Base-by-base conservation (phyloP, 2,113 vertebrate species). In the Oncorhynchus keta region DNA sequence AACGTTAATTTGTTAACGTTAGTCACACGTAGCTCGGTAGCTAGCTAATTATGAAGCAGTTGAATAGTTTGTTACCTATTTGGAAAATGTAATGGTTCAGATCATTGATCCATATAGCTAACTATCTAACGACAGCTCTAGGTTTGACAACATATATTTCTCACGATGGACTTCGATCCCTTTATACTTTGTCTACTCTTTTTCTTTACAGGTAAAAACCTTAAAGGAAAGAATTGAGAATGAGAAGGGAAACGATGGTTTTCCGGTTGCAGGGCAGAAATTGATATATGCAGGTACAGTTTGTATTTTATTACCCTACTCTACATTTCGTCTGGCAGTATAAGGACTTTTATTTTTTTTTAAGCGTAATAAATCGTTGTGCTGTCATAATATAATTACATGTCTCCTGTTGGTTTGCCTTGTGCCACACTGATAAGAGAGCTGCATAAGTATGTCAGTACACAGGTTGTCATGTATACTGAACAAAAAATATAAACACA, bases 161-260 rank as follows among this genome's bases (percentile, higher is more conserved):
- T 70, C 45, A 49, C n/a, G 26, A 14, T 49, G 22, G n/a, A 48
- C 68, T 35, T 69, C n/a, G 22, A 70, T 4, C 45, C 8, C 39
- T 48, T 13, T 49, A 22, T n/a, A 20, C 11, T 22, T 13, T 57
- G 74, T 20, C 73, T 14, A 45, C 24, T 9, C 5, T 30, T n/a
- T 76, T 32, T 65, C 35, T 45, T 39, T 83, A 51, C 86, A 99
- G 97, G 97, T 99, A 79, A 98, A 95, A 84, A 94, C 95, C 9
- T 88, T 99, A 85, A 99, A 99, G 88, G 96, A 97, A 92, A 98
- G 94, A 90, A 99, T 99, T 87, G 97, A 98, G 89, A 92, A 93
- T 81, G 96, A 98, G 90, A 96, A 95, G 68, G 97, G 97, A 35
- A 97, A 95, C 81, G 97, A 99, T 84, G 88, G 91, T 75, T 99